Conservation (phyloP, 2,113 vertebrate genomes). For the Sterrhoptilus dennistouni region DNA sequence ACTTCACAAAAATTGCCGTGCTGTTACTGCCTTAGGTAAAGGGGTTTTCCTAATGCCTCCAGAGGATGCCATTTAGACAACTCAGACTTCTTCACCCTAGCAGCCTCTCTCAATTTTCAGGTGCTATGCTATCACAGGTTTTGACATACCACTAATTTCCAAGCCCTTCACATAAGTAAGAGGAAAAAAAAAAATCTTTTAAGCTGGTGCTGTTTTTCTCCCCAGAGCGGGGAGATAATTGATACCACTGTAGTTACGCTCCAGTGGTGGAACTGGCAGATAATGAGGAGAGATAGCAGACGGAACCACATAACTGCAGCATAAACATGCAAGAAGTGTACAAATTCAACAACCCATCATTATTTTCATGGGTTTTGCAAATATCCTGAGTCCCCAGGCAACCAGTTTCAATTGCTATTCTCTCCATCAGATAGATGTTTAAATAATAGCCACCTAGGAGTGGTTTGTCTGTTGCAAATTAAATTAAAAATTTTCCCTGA, state of each 20-base stretch:
- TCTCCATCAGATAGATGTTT: background rate
- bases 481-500: background rate
- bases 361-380: background rate
- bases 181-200: background rate
- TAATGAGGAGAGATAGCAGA: constrained; percentile 10
- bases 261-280: background rate
- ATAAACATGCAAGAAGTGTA: background rate
- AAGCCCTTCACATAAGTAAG: background rate
- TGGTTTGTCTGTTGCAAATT: background rate
- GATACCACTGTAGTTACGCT: background rate
- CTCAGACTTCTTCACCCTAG: background rate
- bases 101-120: background rate
- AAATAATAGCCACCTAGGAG: background rate
- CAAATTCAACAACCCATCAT: background rate
- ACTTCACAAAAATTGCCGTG: background rate
- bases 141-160: background rate
- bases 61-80: background rate
- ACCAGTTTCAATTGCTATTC: background rate
- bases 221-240: background rate
- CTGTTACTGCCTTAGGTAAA: background rate
- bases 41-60: background rate
- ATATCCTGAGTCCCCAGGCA: background rate
- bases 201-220: background rate
- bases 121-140: background rate
- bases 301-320: background rate